phyloP scores from a whole-genome alignment of 2,888 invertebrate species.

The Netelia inedita region DNA sequence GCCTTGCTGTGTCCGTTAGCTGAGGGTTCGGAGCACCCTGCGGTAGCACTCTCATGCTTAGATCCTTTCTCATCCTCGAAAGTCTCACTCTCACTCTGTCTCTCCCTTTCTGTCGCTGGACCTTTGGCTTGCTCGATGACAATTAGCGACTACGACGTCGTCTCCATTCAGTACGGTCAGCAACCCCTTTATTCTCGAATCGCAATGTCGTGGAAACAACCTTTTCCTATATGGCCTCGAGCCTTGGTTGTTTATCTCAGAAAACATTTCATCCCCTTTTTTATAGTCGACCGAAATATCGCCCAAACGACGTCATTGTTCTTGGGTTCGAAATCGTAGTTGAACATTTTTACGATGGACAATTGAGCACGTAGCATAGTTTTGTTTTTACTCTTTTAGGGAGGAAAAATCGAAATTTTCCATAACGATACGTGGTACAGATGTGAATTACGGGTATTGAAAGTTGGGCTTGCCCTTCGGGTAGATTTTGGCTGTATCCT shows the following conservation, averaged over 20 bases:
- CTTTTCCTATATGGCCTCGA: constrained; percentile 31
- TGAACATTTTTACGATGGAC: not conserved
- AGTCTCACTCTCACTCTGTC: constrained; percentile 23
- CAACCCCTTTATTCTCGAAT: constrained; percentile 62
- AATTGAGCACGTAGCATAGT: constrained; percentile 5
- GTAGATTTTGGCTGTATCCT: constrained; percentile 19
- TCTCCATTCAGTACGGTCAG: constrained; percentile 50
- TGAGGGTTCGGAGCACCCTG: constrained; percentile 73
- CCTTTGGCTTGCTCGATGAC: constrained; percentile 77
- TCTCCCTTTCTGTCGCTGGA: constrained; percentile 51
- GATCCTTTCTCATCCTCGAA: constrained; percentile 69
- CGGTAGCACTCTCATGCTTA: constrained; percentile 73
- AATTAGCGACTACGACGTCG: constrained; percentile 73
- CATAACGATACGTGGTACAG: constrained; percentile 50
- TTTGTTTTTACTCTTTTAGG: not conserved
- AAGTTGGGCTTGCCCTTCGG: constrained; percentile 32
- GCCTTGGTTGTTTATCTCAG: not conserved
- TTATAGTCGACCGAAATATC: too few species aligned
- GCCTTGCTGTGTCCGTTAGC: constrained; percentile 81
- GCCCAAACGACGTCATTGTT: not conserved
- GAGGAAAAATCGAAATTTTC: constrained; percentile 10
- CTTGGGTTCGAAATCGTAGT: not conserved
- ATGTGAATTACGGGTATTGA: constrained; percentile 55
- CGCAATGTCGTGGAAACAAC: constrained; percentile 48
- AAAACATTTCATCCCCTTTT: not conserved